phyloP scores from a whole-genome alignment of 2,113 vertebrate genomes.

The Crotalus viridis region DNA sequence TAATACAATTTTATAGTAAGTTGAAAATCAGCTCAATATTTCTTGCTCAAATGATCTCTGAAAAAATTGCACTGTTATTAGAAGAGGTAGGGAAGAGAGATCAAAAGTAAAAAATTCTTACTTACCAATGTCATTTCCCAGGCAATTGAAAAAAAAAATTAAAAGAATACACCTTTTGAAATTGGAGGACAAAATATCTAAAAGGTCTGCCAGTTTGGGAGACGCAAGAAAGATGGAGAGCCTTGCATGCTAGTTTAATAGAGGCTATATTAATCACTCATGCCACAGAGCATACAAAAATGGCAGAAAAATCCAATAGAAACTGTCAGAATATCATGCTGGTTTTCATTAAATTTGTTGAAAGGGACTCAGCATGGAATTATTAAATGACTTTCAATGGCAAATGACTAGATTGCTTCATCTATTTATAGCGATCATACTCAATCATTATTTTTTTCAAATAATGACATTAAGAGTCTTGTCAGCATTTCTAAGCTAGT shows the following conservation, averaged over 20 bases:
- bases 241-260: conserved; percentile 68
- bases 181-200: conserved; percentile 41
- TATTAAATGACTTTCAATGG: conserved; percentile 71
- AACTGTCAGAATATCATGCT: conserved; percentile 70
- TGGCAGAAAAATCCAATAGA: conserved; percentile 64
- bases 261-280: conserved; percentile 74
- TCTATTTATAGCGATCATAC: conserved; percentile 70
- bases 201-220: conserved; percentile 40
- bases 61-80: conserved; percentile 39
- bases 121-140: conserved; percentile 44
- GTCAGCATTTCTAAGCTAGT: conserved; percentile 40
- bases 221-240: conserved; percentile 51
- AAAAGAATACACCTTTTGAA: conserved; percentile 60
- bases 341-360: conserved; percentile 80
- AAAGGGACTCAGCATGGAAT: conserved; percentile 74
- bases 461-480: conserved; percentile 55
- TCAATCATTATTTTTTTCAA: conserved; percentile 54
- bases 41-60: conserved; percentile 53
- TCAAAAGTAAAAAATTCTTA: conserved; percentile 39
- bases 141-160: conserved; percentile 12
- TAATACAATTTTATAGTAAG: conserved; percentile 61
- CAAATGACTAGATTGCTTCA: conserved; percentile 67
- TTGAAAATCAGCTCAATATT: conserved; percentile 62
- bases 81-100: conserved; percentile 53
- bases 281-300: conserved; percentile 64